phyloP scores from a whole-genome alignment of 2,888 invertebrate genomes.

The Thalpophila matura region DNA sequence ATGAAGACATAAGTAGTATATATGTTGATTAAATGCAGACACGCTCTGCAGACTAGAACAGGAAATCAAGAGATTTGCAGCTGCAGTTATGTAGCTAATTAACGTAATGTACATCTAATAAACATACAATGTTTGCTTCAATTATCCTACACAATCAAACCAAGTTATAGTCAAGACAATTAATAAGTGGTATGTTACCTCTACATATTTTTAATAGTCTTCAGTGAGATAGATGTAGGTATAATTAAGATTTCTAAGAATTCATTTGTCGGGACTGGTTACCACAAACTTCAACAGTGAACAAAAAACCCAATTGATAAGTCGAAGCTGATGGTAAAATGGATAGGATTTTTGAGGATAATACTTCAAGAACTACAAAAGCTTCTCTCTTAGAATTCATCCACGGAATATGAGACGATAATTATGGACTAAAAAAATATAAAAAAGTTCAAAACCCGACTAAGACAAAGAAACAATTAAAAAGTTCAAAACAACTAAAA shows the following conservation, averaged over 20 bases:
- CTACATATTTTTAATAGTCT: not conserved
- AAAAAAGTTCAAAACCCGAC: too few species aligned
- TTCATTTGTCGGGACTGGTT: not conserved
- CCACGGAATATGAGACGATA: not conserved
- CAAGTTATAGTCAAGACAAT: not conserved
- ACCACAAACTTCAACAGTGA: not conserved
- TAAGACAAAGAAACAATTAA: too few species aligned
- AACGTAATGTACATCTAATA: slow-evolving; percentile 19
- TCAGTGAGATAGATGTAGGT: too few species aligned
- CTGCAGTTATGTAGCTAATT: slow-evolving; percentile 14
- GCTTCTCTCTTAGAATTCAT: not conserved
- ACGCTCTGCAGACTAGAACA: slow-evolving; percentile 11
- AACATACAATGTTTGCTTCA: not conserved
- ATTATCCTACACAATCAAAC: slow-evolving; percentile 3
- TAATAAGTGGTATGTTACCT: slow-evolving; percentile 9
- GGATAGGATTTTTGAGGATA: not conserved
- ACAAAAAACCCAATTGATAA: not conserved
- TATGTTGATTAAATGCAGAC: slow-evolving; percentile 24
- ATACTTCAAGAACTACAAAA: not conserved
- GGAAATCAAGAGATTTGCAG: slow-evolving; percentile 15
- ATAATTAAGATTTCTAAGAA: slow-evolving; percentile 13
- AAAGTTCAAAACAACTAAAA: too few species aligned
- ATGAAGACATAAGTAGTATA: slow-evolving; percentile 23
- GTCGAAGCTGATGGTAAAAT: not conserved
- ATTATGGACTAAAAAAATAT: too few species aligned